Base-by-base conservation (phyloP, 2,888 invertebrate species). In the Leucozona laternaria region DNA sequence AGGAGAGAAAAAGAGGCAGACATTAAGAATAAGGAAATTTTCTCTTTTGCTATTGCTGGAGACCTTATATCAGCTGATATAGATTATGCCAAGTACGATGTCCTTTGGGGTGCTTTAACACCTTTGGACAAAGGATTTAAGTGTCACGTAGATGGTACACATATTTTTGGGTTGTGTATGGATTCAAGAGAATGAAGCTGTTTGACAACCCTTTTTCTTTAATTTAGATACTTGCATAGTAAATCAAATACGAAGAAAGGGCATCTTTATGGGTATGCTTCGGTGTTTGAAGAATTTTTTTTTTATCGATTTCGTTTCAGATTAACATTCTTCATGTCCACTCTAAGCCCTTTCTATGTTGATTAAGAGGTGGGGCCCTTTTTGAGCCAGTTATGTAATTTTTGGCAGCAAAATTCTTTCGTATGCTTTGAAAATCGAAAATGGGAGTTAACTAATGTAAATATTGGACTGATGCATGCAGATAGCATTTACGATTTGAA, bases 21-120 rank as follows among this genome's bases (percentile, higher is more conserved):
- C 28, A 7, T 1, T 31, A 31, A 28, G 10, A 13, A 4, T 40
- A 5, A 20, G 66, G 48, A 48, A 48, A 48, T 64, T 48, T 45
- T 66, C 48, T 66, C 66, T 66, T 48, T 48, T 20, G 22, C 1
- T 40, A 37, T 3, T 60, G 2, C 15, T 48, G 25, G 4, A 43
- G 0, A n/a, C 5, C 2, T 8, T 3, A 7, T 66, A 20, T 20
- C 66, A 66, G 66, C 66, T 66, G 66, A 1, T 34, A 13, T 7
- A 34, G 60, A 40, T 22, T 15, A 60, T 22, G 37, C 22, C 7
- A 40, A 22, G 40, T 15, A n/a, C 15, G 40, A 31, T 48, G 31
- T 66, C 31, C 48, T 48, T 66, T 66, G 66, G 28, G 13, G 34
- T 31, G 28, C 20, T 48, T 20, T 25, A 48, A 66, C 48, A 48